Percentiles rank a stretch among this genome's conserved stretches.
These are phyloP conservation scores for Budorcas taxicolor DNA, from an alignment of 2,113 vertebrate species.

Conservation along the genomic window DNA sequence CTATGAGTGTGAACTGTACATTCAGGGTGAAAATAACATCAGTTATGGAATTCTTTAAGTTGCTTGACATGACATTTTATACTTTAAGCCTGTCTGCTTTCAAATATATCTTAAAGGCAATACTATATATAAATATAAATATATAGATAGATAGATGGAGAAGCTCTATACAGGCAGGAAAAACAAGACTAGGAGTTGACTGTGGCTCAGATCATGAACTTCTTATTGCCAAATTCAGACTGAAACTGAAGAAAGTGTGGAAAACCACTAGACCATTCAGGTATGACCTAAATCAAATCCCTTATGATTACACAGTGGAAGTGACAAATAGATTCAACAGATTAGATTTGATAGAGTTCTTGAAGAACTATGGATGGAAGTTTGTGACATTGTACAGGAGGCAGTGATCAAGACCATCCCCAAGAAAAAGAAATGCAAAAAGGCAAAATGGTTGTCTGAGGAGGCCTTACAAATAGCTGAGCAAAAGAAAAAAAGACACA, in stretches of 20 bases:
- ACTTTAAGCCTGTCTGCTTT: background rate
- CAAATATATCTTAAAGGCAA: constrained; percentile 6
- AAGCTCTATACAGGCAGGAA: background rate
- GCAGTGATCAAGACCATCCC: background rate
- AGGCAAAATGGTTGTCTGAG: background rate
- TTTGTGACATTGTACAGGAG: background rate
- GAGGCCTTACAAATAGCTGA: background rate
- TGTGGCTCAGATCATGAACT: background rate
- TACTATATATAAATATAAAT: background rate
- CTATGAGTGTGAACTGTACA: background rate
- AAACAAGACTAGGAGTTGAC: background rate
- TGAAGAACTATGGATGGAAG: background rate
- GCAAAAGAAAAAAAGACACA: background rate
- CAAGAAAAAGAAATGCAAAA: background rate
- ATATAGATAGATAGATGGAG: background rate
- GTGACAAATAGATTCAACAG: background rate
- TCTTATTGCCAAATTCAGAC: background rate
- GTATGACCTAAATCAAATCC: background rate
- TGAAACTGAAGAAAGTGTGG: background rate
- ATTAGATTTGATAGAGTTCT: background rate
- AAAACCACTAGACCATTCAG: background rate
- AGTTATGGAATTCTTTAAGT: background rate
- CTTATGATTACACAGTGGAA: background rate
- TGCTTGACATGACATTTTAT: constrained; percentile 6
- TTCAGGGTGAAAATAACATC: background rate